Evolutionary conservation across 2,888 invertebrate species (phyloP), one percentile per base, ranked within the genome.

Genomic region (Abscondita cerata): DNA sequence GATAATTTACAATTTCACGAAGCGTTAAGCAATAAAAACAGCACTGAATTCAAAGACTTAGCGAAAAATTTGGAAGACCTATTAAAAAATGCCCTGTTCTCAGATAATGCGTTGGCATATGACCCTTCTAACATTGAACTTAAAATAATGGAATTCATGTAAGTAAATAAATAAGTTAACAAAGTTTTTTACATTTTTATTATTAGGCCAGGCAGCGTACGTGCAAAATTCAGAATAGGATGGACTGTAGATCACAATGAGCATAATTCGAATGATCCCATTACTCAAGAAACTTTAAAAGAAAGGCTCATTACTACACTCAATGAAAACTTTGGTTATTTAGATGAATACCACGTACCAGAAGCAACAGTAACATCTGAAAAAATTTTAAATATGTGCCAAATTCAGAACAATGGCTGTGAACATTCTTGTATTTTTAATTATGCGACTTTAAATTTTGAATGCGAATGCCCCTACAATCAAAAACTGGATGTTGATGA

Each of bases 391-490:
- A 87, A 90, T 78, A 77, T 85, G 59, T 93, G 90, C 77, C 84
- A 87, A 78, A 84, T 87, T 56, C 83, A 86, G 62, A 61, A 65
- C 1, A 83, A 88, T 59, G 80, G 83, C 48, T 93, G 92, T 73
- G 85, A 89, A 67, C 83, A 89, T 67, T 82, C 80, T 9, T 93
- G 92, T 75, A 79, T 81, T 53, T 92, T 89, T 72, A 86, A 90
- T 75, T 87, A 87, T 71, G 78, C 81, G 18, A 19, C 47, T 4
- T 83, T 88, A 57, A 84, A 86, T 50, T 91, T 92, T 73, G 79
- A 78, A 25, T 93, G 92, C 75, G 82, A 79, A 1, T 92, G 92
- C 75, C 86, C 86, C 8, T 76, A 80, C 36, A 85, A 85, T 25
- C 73, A 86, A 81, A 70, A 81, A 52, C 75, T 90, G 76, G 80